Evolutionary conservation across 2,888 invertebrate species (phyloP).

Genomic region (Pyrrhosoma nymphula): DNA sequence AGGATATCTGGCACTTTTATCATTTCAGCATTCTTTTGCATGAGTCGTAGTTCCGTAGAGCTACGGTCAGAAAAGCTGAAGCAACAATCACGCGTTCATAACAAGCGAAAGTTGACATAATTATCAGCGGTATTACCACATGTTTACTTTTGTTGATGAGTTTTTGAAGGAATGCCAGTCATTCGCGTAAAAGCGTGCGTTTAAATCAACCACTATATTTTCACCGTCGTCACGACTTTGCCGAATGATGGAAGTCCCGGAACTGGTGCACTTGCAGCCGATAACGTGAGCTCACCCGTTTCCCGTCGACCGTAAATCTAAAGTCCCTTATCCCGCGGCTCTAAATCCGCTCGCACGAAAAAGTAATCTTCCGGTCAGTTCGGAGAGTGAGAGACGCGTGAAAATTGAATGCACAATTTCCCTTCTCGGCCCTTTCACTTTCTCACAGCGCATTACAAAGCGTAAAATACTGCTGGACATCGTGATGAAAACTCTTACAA

Average conservation of each 20-base stretch:
- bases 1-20: no score
- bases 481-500: not conserved
- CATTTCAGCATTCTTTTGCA: no score
- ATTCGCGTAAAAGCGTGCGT: not conserved
- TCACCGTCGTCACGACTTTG: not conserved
- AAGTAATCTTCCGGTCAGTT: conserved; percentile 32
- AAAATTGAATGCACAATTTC: not conserved
- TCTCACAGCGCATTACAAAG: not conserved
- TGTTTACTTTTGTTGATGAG: not conserved
- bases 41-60: no score
- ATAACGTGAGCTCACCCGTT: not conserved
- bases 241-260: not conserved
- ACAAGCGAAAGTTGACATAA: not conserved
- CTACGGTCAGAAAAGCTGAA: no score
- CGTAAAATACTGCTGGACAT: not conserved
- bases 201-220: not conserved
- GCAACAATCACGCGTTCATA: no score
- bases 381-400: not conserved
- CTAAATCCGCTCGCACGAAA: not conserved
- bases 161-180: not conserved
- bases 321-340: not conserved
- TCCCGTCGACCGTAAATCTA: not conserved
- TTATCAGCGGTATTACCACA: not conserved
- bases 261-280: not conserved
- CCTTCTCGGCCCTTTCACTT: not conserved